Base-by-base conservation (phyloP, 2,888 invertebrate species). In the Pheosia tremula region DNA sequence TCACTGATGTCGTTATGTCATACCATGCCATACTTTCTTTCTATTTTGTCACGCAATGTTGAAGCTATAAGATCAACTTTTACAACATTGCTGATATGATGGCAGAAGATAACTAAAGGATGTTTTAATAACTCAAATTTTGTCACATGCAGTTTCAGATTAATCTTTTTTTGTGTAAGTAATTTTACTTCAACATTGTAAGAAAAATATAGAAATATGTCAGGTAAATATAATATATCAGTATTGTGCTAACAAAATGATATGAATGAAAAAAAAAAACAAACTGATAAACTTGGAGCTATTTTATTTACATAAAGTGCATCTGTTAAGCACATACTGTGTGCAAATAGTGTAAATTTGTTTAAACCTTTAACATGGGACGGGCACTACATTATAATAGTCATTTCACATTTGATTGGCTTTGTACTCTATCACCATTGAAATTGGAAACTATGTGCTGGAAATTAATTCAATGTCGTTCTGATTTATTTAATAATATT, bases 361-460 rank as follows among this genome's bases (percentile, higher is more conserved):
- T 79, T 74, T 66, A 75, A 65, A 75, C 80, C 78, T 80, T 77
- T 69, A 78, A 81, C 75, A 75, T 78, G 78, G 89, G 88, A 88
- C 87, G 85, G 88, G 85, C 74, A 75, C 80, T 79, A 77, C 68
- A 24, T 24, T 24, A 24, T 24, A 47, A 47, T 82, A 77, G 80
- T 79, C 65, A 68, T 67, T 66, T 70, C 62, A 82, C 75, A 77
- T 75, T 75, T 69, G 63, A 67, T 71, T 75, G 69, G 66, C 69
- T 87, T 88, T 89, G 88, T 89, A 88, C 86, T 24, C 1, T 86
- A 82, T 86, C 71, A 78, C 79, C 72, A 78, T 78, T 82, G 80
- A 82, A 82, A 82, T 81, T 74, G 62, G 60, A 74, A 77, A 68
- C 69, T 56, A 71, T 63, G 66, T 65, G 63, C 68, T 67, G 66